Base-by-base conservation (phyloP, 2,888 invertebrate species). In the Zaprionus bogoriensis region DNA sequence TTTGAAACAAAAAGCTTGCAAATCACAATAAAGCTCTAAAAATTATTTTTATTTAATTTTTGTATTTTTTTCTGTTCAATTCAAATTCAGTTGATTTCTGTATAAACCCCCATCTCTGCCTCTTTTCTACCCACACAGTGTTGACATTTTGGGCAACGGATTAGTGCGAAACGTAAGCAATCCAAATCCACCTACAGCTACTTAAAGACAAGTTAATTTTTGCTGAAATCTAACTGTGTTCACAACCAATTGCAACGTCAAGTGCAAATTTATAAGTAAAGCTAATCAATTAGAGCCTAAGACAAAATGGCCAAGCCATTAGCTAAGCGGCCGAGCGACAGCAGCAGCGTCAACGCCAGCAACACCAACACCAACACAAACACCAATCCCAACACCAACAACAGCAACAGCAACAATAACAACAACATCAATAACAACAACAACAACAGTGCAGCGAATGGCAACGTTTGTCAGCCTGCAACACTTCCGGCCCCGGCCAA, bases 181-280 rank as follows among this genome's bases (percentile, higher is more conserved):
- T 73, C 60, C 30, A 55, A 45, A 48, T 58, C 51, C 68, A 74
- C 54, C 69, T 55, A 63, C 42, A 67, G 74, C 72, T 64, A 72
- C 63, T 83, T 67, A 83, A 27, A 50, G 28, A 36, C 28, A 45
- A 41, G 23, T 19, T 66, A 36, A 69, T 59, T 51, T 32, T 68
- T 72, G 73, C 79, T 78, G 76, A 79, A 79, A 69, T 58, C 63
- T 53, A 77, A 64, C 60, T 67, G 83, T 80, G 79, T 85, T 80
- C 79, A 85, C 59, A 73, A 79, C 22, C 58, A 53, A 59, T 74
- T 65, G 55, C 59, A 67, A 79, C 62, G 57, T 30, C 19, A 73
- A 82, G 68, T 76, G 81, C 67, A 64, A 86, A 72, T 85, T 75
- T 81, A 55, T 62, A 70, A 9, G 7, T 4, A 50, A 48, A 41